phyloP scores from a whole-genome alignment of 2,888 invertebrate genomes.

The Scrobipalpa costella region DNA sequence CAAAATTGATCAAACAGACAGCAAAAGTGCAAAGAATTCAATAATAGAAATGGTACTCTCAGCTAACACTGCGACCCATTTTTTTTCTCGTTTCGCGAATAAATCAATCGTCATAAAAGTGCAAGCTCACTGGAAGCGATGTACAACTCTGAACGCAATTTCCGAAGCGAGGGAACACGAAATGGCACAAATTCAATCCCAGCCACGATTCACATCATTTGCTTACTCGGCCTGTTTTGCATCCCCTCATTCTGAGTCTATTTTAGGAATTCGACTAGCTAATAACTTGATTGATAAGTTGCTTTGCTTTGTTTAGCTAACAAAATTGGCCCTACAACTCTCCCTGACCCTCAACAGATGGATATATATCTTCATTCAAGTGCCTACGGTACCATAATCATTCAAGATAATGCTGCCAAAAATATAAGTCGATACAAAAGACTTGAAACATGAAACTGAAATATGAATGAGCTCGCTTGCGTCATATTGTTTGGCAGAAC shows the following conservation, averaged over 20 bases:
- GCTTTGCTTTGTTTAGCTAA: not conserved
- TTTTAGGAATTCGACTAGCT: conserved; percentile 25
- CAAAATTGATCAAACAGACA: too few species aligned
- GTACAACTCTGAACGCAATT: conserved; percentile 43
- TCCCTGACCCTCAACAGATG: not conserved
- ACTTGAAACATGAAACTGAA: conserved; percentile 40
- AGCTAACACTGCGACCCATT: not conserved
- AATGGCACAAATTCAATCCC: conserved; percentile 42
- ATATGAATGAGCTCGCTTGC: conserved; percentile 61
- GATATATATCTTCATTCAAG: not conserved
- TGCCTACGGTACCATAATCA: not conserved
- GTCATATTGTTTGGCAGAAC: conserved; percentile 53
- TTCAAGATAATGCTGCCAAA: conserved; percentile 10
- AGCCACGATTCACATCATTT: conserved; percentile 48
- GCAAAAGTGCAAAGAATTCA: not conserved
- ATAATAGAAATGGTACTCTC: not conserved
- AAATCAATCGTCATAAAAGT: conserved; percentile 33
- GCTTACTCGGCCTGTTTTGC: conserved; percentile 51
- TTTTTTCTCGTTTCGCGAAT: conserved; percentile 5
- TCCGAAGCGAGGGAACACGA: conserved; percentile 44
- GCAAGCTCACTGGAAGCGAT: conserved; percentile 40
- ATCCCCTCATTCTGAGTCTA: conserved; percentile 29
- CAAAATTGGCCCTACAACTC: not conserved
- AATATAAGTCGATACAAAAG: conserved; percentile 22
- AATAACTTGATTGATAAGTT: too few species aligned